Base-by-base conservation (phyloP, 2,113 vertebrate species). In the Peromyscus maniculatus region DNA sequence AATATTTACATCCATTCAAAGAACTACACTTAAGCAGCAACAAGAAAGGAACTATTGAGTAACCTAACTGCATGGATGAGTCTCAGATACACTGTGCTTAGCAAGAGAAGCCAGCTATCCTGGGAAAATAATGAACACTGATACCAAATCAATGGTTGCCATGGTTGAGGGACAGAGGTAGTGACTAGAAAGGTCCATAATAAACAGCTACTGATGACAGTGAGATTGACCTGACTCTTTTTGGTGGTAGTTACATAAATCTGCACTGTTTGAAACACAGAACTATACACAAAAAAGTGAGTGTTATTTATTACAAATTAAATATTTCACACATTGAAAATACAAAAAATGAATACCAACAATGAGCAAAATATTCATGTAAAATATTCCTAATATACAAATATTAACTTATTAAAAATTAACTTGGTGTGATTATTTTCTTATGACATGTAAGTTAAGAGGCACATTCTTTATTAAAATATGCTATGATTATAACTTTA, bases 301-400 rank as follows among this genome's bases (percentile, higher is more conserved):
- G 9, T 57, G 31, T 33, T 19, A 46, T 19, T 39, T 15, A 12
- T 62, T 67, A 52, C 33, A 84, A 92, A 84, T 69, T 55, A 84
- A 92, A 84, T 78, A 10, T 64, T 66, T 22, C 74, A 59, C 46
- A 49, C 59, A 39, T 46, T 86, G 36, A 55, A 75, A 59, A 59
- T 31, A 39, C 0, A n/a, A 83, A 89, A 69, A 43, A 11, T 31
- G 7, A 75, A 69, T 19, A 62, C 22, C 52, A 77, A n/a, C n/a
- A 87, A 31, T 69, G 49, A 75, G 31, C n/a, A 88, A 92, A 88
- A 59, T 78, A n/a, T 77, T 89, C 67, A 92, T 89, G 39, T 33
- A 39, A 83, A 75, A 84, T 9, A 31, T 64, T 72, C 11, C 33
- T 62, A 94, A 21, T 59, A 87, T 82, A 49, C 15, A 55, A 67